Percentiles rank a stretch among this genome's conserved stretches.
Evolutionary conservation across 2,113 vertebrate genomes (phyloP).

Genomic region (Hypanus sabinus): DNA sequence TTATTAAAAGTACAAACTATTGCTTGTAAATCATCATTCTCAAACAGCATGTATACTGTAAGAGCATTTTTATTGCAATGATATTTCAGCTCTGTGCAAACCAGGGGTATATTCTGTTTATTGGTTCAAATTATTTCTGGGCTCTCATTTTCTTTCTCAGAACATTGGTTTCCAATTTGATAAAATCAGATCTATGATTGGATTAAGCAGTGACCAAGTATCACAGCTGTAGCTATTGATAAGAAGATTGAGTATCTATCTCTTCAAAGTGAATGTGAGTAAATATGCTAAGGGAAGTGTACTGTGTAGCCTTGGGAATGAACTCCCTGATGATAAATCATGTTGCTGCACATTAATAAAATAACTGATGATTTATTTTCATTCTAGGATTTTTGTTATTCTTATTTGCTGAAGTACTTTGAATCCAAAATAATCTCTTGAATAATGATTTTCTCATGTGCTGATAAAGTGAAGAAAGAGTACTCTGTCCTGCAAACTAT

Average conservation of each 20-base stretch:
- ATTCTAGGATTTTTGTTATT: not conserved
- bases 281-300: not conserved
- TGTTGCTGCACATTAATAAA: not conserved
- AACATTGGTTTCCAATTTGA: not conserved
- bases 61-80: not conserved
- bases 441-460: not conserved
- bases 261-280: not conserved
- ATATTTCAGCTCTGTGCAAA: not conserved
- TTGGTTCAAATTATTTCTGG: not conserved
- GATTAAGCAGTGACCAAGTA: not conserved
- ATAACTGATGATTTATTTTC: slow-evolving; percentile 2
- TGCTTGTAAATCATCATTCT: not conserved
- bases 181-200: slow-evolving; percentile 5
- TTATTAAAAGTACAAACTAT: not conserved
- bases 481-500: not conserved
- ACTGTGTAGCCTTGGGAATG: not conserved
- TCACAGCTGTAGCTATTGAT: not conserved
- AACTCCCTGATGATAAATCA: slow-evolving; percentile 4
- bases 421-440: not conserved
- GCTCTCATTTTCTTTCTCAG: not conserved
- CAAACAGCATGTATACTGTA: not conserved
- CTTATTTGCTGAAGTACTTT: not conserved
- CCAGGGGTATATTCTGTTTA: not conserved
- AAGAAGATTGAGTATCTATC: not conserved
- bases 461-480: not conserved